Conservation (phyloP, 1,140 invertebrate species). For the Papilio helenus region DNA sequence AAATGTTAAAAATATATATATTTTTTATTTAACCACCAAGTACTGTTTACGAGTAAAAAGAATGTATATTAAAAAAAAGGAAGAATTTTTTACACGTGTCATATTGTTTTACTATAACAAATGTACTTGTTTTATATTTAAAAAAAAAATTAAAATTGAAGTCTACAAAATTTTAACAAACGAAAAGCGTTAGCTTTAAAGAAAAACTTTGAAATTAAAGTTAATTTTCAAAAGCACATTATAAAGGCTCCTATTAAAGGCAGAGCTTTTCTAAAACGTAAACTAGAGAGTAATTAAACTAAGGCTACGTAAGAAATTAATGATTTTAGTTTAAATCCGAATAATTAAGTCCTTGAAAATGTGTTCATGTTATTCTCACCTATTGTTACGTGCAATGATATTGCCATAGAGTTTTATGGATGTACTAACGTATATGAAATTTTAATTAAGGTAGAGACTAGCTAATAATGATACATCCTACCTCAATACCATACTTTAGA, state of each 20-base stretch:
- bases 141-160: no score
- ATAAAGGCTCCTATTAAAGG: constrained; percentile 10
- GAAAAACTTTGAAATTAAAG: neutral
- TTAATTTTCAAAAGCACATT: constrained; percentile 2
- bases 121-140: no score
- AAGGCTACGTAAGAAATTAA: constrained; percentile 8
- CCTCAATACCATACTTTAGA: no score
- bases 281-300: neutral
- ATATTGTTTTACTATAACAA: no score
- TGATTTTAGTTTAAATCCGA: constrained; percentile 12
- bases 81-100: no score
- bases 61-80: no score
- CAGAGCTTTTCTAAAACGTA: neutral
- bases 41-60: no score
- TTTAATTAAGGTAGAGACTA: no score
- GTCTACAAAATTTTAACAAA: neutral
- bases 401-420: neutral
- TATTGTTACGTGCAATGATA: neutral
- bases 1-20: neutral
- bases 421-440: neutral
- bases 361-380: neutral
- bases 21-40: neutral
- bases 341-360: neutral
- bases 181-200: neutral
- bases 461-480: no score